A percentile compares a stretch with the other conserved stretches of the same genome.
Conservation (phyloP, 2,888 invertebrate species). For the Andrena chrysosceles region DNA sequence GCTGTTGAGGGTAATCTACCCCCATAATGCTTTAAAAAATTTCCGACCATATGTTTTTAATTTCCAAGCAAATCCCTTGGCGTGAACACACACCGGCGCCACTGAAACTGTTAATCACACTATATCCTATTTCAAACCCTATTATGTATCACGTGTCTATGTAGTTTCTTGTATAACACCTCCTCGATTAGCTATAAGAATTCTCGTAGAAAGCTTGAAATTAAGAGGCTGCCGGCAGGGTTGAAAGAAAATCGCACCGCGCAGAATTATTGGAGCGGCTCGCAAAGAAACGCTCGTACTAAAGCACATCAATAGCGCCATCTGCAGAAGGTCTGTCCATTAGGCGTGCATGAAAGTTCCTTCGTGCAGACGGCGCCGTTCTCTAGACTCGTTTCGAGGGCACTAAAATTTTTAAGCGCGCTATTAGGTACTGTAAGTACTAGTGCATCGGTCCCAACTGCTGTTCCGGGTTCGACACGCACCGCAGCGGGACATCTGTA, state of each 20-base stretch:
- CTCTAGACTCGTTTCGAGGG: neutral
- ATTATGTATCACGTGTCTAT: too few relatives aligned
- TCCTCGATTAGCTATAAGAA: too few relatives aligned
- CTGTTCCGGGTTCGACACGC: slow-evolving; percentile 22
- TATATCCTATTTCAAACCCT: too few relatives aligned
- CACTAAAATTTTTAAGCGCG: slow-evolving; percentile 22
- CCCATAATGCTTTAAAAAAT: too few relatives aligned
- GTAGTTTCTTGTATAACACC: too few relatives aligned
- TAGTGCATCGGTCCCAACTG: slow-evolving; percentile 1
- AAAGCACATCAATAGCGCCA: slow-evolving; percentile 6
- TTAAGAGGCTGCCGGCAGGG: neutral
- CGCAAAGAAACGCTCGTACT: neutral
- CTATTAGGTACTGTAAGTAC: slow-evolving; percentile 16
- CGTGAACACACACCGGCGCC: too few relatives aligned
- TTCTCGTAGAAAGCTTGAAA: too few relatives aligned
- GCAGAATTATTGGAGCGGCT: neutral
- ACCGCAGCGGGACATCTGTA: slow-evolving; percentile 53
- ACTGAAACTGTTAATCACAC: too few relatives aligned
- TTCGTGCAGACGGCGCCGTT: slow-evolving; percentile 2
- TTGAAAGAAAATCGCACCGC: neutral
- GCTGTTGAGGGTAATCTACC: too few relatives aligned
- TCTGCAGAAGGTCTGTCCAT: neutral
- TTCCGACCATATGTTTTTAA: too few relatives aligned
- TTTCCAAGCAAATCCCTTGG: too few relatives aligned
- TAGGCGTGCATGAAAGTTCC: neutral